Evolutionary conservation across 1,140 invertebrate genomes (phyloP).

Genomic region (Heliconius eleuchia): DNA sequence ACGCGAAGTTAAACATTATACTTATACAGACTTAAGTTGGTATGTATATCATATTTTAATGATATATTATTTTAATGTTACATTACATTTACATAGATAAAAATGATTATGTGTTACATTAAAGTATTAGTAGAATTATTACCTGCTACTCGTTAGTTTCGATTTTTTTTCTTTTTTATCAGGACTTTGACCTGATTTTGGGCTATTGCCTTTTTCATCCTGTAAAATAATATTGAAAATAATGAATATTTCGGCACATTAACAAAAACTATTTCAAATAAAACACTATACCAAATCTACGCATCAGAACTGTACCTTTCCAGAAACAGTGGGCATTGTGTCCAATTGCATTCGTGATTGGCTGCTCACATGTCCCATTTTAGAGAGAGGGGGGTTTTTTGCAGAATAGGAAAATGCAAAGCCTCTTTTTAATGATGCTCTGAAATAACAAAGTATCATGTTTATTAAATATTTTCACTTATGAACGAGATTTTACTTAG

Average conservation of each 20-base stretch:
- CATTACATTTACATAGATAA: not conserved
- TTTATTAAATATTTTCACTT: not conserved
- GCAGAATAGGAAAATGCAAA: conserved; percentile 63
- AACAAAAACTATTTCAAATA: not conserved
- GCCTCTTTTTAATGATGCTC: conserved; percentile 59
- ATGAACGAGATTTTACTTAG: not conserved
- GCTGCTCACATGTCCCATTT: conserved; percentile 65
- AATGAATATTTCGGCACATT: not conserved
- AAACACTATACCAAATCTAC: not conserved
- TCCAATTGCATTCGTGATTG: conserved; percentile 44
- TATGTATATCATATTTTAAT: too few relatives aligned
- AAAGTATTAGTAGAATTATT: conserved; percentile 12
- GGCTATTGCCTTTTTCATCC: conserved; percentile 28
- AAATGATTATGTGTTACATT: too few relatives aligned
- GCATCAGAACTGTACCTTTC: not conserved
- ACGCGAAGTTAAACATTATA: not conserved
- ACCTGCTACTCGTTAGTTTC: conserved; percentile 40
- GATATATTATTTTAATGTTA: not conserved
- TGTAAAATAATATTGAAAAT: conserved; percentile 15
- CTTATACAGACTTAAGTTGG: not conserved
- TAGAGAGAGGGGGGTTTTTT: conserved; percentile 60
- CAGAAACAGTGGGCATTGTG: not conserved
- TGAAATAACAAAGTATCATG: conserved; percentile 34
- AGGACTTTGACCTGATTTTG: conserved; percentile 20
- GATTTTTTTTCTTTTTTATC: conserved; percentile 46